Evolutionary conservation across 2,797 vertebrate genomes (phyloP).

Genomic region (Poecilia picta): DNA sequence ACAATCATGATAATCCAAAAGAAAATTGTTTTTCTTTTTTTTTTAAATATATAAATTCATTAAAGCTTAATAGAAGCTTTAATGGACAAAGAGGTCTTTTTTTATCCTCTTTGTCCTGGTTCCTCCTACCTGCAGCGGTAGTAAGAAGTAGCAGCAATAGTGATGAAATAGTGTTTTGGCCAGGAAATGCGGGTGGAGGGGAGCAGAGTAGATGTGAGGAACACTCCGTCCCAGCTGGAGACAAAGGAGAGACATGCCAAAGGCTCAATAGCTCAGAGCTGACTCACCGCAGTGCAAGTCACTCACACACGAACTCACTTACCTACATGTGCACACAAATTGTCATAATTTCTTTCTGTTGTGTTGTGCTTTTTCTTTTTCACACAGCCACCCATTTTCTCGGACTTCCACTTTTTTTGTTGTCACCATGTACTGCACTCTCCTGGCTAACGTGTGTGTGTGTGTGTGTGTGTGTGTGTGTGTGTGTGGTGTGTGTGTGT

Average conservation of each 20-base stretch:
- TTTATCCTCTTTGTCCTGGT: conserved; percentile 14
- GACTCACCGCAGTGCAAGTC: conserved; percentile 77
- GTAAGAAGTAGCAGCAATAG: conserved; percentile 25
- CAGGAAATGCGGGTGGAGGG: conserved; percentile 45
- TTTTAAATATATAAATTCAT: neutral
- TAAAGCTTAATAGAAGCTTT: conserved; percentile 8
- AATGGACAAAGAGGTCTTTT: neutral
- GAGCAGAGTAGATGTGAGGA: conserved; percentile 67
- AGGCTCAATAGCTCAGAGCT: conserved; percentile 82
- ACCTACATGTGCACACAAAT: conserved; percentile 21
- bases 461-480: conserved; percentile 19
- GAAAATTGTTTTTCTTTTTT: too few relatives aligned
- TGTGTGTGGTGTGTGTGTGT: conserved; percentile 14
- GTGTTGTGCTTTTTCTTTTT: conserved; percentile 22
- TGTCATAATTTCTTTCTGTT: conserved; percentile 57
- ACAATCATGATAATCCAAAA: neutral
- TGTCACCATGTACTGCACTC: conserved; percentile 18
- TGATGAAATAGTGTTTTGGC: conserved; percentile 75
- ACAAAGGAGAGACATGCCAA: conserved; percentile 81
- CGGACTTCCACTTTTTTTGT: conserved; percentile 15
- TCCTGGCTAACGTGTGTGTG: conserved; percentile 24
- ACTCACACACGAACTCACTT: conserved; percentile 43
- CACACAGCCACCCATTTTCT: neutral
- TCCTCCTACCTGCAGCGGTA: conserved; percentile 2
- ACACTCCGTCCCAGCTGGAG: conserved; percentile 86